Base-by-base conservation (phyloP, 2,888 invertebrate species). In the Lordiphosa fenestrarum region DNA sequence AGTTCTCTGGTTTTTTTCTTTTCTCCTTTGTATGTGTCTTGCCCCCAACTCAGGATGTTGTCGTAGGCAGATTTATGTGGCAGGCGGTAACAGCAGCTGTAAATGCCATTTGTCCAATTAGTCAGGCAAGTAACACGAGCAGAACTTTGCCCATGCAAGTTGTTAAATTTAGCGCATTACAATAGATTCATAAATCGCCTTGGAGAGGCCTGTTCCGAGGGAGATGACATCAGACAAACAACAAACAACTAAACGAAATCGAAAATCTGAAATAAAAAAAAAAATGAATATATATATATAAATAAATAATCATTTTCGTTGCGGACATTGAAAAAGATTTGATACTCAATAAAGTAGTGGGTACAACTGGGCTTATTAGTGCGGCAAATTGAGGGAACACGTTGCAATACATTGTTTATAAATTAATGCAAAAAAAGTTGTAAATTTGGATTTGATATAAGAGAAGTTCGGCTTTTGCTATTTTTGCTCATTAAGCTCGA, bases 41-140 rank as follows among this genome's bases (percentile, higher is more conserved):
- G 10, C 36, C 38, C 36, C 49, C 51, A 53, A 59, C 56, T 65
- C 76, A 76, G 80, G 76, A 76, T 80, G 80, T 80, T 48, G 63
- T 56, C 73, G 76, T 56, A 63, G 66, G 57, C 66, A 76, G 80
- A 65, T 65, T 65, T 65, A 65, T 65, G 65, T 65, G 65, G 65
- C 65, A 57, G 57, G 49, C 57, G 58, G 50, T 46, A 33, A 44
- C 66, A 63, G 77, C 77, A 78, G 81, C 82, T 81, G 81, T 78
- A 81, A 77, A 81, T 77, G 81, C 73, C 73, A 78, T 78, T 78
- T 78, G 77, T 78, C 77, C 77, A 77, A 77, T 77, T 77, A 78
- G 77, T 78, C 77, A 74, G 72, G 61, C 51, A 37, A 7, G 15
- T 44, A 44, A 44, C 44, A 44, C 33, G 44, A 44, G 13, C 25